Percentiles rank a stretch among this genome's conserved stretches.
phyloP scores from a whole-genome alignment of 2,113 vertebrate genomes.

The Nematolebias whitei region DNA sequence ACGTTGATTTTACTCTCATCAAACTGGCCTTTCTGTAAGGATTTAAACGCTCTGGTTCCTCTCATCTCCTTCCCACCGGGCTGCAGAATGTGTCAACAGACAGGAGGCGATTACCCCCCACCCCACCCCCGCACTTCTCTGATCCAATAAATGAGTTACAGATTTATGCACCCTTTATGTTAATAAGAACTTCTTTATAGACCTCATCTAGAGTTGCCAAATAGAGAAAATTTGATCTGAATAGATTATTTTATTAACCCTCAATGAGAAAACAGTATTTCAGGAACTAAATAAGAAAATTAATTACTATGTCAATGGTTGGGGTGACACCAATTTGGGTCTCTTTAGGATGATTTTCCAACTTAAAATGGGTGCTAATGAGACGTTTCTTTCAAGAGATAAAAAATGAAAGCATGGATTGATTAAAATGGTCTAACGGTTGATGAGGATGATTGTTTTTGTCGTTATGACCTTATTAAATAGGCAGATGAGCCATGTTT shows the following conservation, averaged over 20 bases:
- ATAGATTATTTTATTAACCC: no score
- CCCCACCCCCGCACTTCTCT: slow-evolving; percentile 15
- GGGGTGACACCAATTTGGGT: no score
- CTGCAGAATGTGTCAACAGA: slow-evolving; percentile 51
- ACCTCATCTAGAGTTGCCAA: background rate
- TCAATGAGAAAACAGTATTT: background rate
- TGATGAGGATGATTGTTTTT: no score
- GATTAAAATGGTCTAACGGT: no score
- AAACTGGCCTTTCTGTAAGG: slow-evolving; percentile 49
- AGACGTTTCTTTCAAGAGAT: no score
- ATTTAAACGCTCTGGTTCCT: slow-evolving; percentile 45
- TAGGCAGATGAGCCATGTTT: no score
- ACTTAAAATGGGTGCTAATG: no score
- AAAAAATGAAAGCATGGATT: no score
- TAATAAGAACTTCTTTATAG: slow-evolving; percentile 17
- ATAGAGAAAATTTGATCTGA: slow-evolving; percentile 4
- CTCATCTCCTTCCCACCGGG: slow-evolving; percentile 32
- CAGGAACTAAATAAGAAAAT: background rate
- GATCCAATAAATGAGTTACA: slow-evolving; percentile 17
- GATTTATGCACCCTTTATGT: slow-evolving; percentile 5
- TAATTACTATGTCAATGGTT: background rate
- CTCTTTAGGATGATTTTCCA: no score
- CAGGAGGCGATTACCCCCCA: slow-evolving; percentile 42
- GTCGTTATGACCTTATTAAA: no score
- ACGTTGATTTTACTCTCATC: slow-evolving; percentile 29